Base-by-base conservation (phyloP, 2,888 invertebrate species). In the Reticulitermes lucifugus region DNA sequence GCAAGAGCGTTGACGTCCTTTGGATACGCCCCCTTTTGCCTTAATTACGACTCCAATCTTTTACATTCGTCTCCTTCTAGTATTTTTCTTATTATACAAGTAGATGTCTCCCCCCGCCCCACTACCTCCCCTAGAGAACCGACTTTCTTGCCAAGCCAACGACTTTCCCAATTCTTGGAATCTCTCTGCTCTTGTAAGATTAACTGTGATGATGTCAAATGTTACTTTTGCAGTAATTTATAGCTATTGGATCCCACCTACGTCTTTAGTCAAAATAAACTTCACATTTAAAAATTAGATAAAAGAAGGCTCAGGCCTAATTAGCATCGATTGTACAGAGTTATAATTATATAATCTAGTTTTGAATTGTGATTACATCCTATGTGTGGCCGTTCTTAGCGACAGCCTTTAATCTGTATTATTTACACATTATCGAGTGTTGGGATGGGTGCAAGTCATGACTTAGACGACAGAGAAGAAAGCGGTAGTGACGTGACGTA, bases 41-140 rank as follows among this genome's bases (percentile, higher is more conserved):
- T 80, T 80, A 80, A 80, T 80, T 80, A 80, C 80, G 59, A 51
- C 59, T 80, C 80, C 80, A 80, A 80, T 80, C 80, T 80, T 80
- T 80, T 80, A 80, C 80, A 59, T 41, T 35, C 35, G 51, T 14
- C 80, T 60, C 60, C 55, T 18, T 80, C 35, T 51, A 80, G 80
- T 60, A 80, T 80, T 80, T 80, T 80, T 80, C 80, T 80, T 80
- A 80, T 60, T 80, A 60, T 55, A 55, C 59, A 80, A 80, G 80
- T 35, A 80, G 80, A 73, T 41, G 14, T 73, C 14, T 9, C 12
- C 65, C 65, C 65, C n/a, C 65, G 2, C 73, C 7, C 71, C 41
- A 25, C 55, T 14, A 55, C 14, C 55, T 18, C 35, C 71, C 71
- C 73, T 6, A 73, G 73, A 73, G 73, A 41, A 6, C 73, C 73